Evolutionary conservation across 2,113 vertebrate species (phyloP).

Genomic region (Acrocephalus kingi): DNA sequence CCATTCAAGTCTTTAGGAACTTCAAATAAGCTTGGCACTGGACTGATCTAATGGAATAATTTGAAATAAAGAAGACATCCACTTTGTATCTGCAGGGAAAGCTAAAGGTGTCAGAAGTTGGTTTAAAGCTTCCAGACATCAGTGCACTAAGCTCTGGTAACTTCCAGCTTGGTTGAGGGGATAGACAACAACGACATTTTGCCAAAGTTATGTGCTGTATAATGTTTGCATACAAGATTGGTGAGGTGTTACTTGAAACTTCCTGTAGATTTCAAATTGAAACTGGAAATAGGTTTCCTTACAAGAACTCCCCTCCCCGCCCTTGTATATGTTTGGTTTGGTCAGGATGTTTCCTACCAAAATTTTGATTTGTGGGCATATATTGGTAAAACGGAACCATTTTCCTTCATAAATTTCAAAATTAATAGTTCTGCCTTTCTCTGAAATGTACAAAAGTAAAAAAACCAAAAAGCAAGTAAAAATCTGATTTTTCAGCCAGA

Average conservation of each 20-base stretch:
- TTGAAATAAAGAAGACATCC: background rate
- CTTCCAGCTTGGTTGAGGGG: rapidly evolving
- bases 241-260: background rate
- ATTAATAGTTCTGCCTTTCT: background rate
- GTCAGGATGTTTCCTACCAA: background rate
- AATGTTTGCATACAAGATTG: background rate
- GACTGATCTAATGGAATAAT: background rate
- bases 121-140: background rate
- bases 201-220: background rate
- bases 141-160: background rate
- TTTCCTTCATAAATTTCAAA: background rate
- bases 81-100: background rate
- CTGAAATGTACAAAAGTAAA: background rate
- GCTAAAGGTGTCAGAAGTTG: background rate
- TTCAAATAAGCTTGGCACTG: background rate
- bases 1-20: background rate
- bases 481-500: background rate
- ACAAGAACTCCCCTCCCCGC: background rate
- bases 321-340: background rate
- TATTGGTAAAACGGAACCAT: background rate
- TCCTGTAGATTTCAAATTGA: background rate
- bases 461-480: background rate
- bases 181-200: background rate
- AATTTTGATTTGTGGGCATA: background rate
- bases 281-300: background rate